These are phyloP conservation scores for Dipus sagitta DNA, from an alignment of 2,797 vertebrate genomes.

Conservation along the genomic window DNA sequence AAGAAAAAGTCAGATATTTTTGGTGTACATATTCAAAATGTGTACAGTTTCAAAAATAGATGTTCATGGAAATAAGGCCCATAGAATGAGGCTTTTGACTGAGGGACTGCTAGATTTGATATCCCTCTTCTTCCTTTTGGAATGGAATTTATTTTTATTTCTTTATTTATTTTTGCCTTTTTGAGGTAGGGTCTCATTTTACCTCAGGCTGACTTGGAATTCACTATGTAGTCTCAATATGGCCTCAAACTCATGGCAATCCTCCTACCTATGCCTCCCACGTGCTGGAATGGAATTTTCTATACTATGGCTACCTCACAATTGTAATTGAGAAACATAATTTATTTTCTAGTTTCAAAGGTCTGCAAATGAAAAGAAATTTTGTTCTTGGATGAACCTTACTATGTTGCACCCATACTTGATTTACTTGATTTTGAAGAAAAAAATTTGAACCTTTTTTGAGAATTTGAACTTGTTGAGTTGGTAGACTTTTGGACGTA, in stretches of 20 bases:
- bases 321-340: conserved; percentile 27
- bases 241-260: too few species aligned
- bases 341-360: conserved; percentile 25
- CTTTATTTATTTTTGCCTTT: too few species aligned
- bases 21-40: background rate
- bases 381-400: background rate
- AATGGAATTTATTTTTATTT: background rate
- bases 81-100: background rate
- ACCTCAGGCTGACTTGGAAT: too few species aligned
- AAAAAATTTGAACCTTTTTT: conserved; percentile 5
- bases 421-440: conserved; percentile 2
- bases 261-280: too few species aligned
- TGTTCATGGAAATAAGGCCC: background rate
- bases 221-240: too few species aligned
- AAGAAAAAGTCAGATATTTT: conserved; percentile 27
- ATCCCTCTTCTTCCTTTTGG: background rate
- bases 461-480: conserved; percentile 5
- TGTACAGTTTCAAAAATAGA: background rate
- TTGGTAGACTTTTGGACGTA: conserved; percentile 35
- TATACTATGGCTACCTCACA: background rate
- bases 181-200: too few species aligned
- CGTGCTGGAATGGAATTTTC: background rate
- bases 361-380: background rate
- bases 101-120: background rate
- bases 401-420: background rate